Evolutionary conservation across 2,113 vertebrate genomes (phyloP), one percentile per base, ranked within the genome.

Genomic region (Caracal caracal): DNA sequence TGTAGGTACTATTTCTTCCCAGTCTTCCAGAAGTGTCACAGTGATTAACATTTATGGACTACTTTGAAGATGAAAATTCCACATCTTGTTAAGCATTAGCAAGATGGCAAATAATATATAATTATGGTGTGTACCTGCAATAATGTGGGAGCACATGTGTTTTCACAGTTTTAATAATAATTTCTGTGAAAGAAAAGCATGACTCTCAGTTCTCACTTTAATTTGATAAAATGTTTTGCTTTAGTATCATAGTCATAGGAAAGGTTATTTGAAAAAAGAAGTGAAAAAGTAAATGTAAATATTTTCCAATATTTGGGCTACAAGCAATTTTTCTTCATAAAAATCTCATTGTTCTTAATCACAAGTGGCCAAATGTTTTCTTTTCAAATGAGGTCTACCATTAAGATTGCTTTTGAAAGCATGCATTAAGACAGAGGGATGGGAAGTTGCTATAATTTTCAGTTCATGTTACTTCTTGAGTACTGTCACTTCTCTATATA

Each of bases 401-500:
- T 96, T 97, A 93, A 93, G 71, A 95, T 65, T 88, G 80, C 73
- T 66, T 97, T 97, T 93, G 85, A 87, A 97, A 98, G 98, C 95
- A 1, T 84, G 88, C 97, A 97, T 96, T 96, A 97, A 95, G 88
- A 89, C 59, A n/a, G 56, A 88, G 33, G 61, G 96, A 97, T 87
- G 94, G 6, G 53, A 80, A 98, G 96, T 95, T 97, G 83, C 98
- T 93, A 51, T 96, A 96, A 98, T 98, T 98, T 98, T 97, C 88
- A 97, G 94, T 97, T 95, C 97, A 95, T 96, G 96, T 95, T 98
- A 98, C 97, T 98, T 97, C 98, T 97, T 98, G 98, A 98, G 96
- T 97, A 98, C 96, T 97, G 97, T 98, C 94, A 96, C 94, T 97
- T 98, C 93, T 98, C 97, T 97, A 40, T 97, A 95, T 96, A 97